Evolutionary conservation across 2,113 vertebrate genomes (phyloP).

Genomic region (Hippocampus barbouri): DNA sequence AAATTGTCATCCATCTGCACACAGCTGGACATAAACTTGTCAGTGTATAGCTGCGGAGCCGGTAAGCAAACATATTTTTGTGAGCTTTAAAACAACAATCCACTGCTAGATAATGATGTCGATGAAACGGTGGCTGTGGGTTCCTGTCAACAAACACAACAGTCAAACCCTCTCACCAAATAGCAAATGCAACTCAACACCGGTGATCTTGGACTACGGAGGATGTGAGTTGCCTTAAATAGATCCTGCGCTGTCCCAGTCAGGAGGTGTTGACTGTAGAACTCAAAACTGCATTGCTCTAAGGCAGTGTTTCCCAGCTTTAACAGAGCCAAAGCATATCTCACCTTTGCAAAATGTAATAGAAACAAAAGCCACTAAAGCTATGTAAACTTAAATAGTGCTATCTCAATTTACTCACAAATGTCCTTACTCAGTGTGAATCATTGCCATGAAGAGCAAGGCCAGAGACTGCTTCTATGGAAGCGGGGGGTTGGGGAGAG

Average conservation of each 20-base stretch:
- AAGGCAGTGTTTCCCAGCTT: not conserved
- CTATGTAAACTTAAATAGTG: too few species aligned
- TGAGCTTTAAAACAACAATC: not conserved
- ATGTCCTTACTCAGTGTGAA: too few species aligned
- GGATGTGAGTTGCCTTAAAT: conserved; percentile 60
- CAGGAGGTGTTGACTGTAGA: conserved; percentile 7
- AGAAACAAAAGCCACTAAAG: too few species aligned
- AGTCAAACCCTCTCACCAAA: conserved; percentile 42
- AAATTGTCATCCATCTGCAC: conserved; percentile 3
- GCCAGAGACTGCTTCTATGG: too few species aligned
- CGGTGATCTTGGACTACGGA: conserved; percentile 15
- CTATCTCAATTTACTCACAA: too few species aligned
- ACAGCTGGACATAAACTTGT: not conserved
- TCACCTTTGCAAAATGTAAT: not conserved
- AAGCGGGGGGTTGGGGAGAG: too few species aligned
- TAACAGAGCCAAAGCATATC: not conserved
- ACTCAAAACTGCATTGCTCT: not conserved
- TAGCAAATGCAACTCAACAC: conserved; percentile 55
- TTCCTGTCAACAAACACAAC: conserved; percentile 5
- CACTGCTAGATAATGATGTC: conserved; percentile 21
- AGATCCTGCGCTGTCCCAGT: conserved; percentile 44
- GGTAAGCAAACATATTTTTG: not conserved
- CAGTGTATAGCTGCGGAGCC: not conserved
- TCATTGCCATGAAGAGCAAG: too few species aligned
- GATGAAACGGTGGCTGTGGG: conserved; percentile 6